phyloP scores from a whole-genome alignment of 2,888 invertebrate genomes.

The Lomographa bimaculata region DNA sequence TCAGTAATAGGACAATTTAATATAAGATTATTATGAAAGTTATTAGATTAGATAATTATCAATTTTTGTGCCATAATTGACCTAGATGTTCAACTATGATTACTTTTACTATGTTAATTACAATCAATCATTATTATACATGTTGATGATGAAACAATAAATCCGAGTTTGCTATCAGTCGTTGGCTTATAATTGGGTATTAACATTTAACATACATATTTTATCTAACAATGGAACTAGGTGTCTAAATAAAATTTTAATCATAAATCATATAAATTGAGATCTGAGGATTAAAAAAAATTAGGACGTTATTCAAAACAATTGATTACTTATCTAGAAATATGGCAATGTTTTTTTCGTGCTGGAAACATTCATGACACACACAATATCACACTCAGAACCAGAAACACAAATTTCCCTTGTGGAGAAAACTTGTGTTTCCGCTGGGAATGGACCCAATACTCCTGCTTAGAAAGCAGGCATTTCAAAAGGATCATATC shows the following conservation, averaged over 20 bases:
- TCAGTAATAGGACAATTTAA: constrained; percentile 1
- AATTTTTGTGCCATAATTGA: constrained; percentile 24
- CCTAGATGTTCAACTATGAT: constrained; percentile 2
- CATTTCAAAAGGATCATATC: too few relatives aligned
- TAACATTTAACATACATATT: constrained; percentile 12
- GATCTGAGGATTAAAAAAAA: too few relatives aligned
- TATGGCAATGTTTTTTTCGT: too few relatives aligned
- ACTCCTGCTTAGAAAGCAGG: too few relatives aligned
- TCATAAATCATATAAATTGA: too few relatives aligned
- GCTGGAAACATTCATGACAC: too few relatives aligned
- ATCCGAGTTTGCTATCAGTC: constrained; percentile 15
- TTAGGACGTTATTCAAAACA: constrained; percentile 18
- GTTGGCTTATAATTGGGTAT: constrained; percentile 24
- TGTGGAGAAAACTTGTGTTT: too few relatives aligned
- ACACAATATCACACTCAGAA: too few relatives aligned
- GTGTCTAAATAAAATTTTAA: constrained; percentile 7
- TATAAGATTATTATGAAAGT: background rate
- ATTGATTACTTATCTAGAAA: too few relatives aligned
- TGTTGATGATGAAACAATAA: constrained; percentile 19
- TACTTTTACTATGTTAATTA: constrained; percentile 2
- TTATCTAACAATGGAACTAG: constrained; percentile 11
- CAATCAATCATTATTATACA: constrained; percentile 24
- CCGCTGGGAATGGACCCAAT: too few relatives aligned
- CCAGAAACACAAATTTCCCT: too few relatives aligned
- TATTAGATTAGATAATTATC: too few relatives aligned